Conservation (phyloP, 2,888 invertebrate genomes). For the Onchidella celtica region DNA sequence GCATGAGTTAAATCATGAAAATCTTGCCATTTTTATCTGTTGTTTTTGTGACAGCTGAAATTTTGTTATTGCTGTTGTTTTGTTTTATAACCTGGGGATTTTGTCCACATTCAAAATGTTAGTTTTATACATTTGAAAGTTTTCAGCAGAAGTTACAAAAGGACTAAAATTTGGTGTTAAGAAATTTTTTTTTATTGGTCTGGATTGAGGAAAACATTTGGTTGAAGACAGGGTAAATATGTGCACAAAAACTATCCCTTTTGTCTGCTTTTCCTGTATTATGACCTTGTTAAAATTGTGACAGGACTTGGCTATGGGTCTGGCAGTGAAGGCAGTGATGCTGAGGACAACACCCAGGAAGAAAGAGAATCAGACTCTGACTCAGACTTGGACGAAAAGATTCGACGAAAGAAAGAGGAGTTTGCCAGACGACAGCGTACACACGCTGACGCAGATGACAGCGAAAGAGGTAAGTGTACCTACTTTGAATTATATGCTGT, state of each 20-base stretch:
- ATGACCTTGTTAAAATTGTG: too few species aligned
- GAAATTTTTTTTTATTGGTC: too few species aligned
- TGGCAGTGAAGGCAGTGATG: slow-evolving; percentile 58
- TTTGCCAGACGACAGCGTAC: slow-evolving; percentile 62
- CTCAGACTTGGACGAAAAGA: slow-evolving; percentile 61
- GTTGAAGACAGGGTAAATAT: too few species aligned
- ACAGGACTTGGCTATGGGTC: slow-evolving; percentile 72
- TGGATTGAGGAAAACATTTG: too few species aligned
- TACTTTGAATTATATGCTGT: too few species aligned
- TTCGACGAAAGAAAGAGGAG: slow-evolving; percentile 63
- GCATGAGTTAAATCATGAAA: too few species aligned
- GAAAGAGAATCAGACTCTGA: slow-evolving; percentile 61
- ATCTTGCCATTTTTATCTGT: neutral
- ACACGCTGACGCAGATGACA: slow-evolving; percentile 56
- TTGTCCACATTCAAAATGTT: too few species aligned
- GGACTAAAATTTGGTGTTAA: too few species aligned
- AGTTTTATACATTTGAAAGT: too few species aligned
- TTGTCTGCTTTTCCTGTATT: too few species aligned
- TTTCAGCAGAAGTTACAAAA: too few species aligned
- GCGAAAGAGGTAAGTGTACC: slow-evolving; percentile 14
- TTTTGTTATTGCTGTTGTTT: neutral
- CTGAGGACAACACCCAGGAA: slow-evolving; percentile 53
- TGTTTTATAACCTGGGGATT: neutral
- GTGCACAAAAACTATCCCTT: too few species aligned
- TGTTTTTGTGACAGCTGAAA: neutral